Percentiles rank a stretch among this genome's conserved stretches.
Evolutionary conservation across 2,113 vertebrate genomes (phyloP).

Genomic region (Odobenus rosmarus): DNA sequence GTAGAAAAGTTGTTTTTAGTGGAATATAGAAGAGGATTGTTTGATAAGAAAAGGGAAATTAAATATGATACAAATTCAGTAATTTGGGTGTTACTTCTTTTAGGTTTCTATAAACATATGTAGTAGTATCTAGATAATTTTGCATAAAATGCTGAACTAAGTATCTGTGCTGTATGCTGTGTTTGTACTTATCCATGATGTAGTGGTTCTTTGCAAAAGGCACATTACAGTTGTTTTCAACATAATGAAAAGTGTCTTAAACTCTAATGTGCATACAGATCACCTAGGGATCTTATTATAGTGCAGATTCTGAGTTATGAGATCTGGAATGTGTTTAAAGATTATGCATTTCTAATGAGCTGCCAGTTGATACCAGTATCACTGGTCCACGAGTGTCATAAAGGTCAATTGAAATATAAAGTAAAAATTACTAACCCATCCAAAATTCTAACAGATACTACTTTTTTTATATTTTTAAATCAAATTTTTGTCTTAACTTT

Average conservation of each 20-base stretch:
- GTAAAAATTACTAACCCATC: neutral
- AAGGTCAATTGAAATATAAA: neutral
- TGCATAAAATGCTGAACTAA: neutral
- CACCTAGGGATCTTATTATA: neutral
- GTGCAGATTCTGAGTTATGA: neutral
- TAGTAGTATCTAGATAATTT: neutral
- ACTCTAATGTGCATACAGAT: neutral
- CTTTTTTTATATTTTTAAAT: neutral
- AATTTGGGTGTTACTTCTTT: neutral
- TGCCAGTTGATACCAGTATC: neutral
- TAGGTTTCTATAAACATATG: neutral
- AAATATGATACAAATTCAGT: neutral
- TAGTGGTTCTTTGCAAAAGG: neutral
- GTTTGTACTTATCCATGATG: neutral
- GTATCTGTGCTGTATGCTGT: neutral
- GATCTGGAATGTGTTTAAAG: neutral
- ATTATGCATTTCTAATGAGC: neutral
- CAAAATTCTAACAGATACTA: neutral
- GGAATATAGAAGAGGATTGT: neutral
- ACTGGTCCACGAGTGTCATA: neutral
- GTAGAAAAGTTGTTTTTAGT: neutral
- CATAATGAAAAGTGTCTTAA: neutral
- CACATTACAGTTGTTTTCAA: neutral
- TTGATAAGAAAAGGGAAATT: conserved; percentile 4
- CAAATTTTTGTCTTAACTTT: neutral